A percentile compares a stretch with the other conserved stretches of the same genome.
Evolutionary conservation across 2,797 vertebrate species (phyloP).

Genomic region (Sternotherus odoratus): DNA sequence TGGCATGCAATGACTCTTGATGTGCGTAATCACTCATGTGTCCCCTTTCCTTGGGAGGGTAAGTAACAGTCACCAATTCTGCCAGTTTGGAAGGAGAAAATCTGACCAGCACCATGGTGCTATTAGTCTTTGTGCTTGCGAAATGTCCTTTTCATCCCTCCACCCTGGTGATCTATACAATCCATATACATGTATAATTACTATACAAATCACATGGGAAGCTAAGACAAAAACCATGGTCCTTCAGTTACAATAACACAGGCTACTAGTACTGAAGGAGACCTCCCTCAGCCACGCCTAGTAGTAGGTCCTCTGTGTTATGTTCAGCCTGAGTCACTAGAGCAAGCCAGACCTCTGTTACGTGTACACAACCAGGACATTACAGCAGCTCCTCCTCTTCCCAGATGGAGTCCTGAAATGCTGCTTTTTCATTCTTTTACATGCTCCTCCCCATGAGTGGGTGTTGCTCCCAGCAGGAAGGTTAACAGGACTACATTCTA

Average conservation of each 20-base stretch:
- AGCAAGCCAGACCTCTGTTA: neutral
- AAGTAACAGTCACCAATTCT: neutral
- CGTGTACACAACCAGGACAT: neutral
- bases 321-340: neutral
- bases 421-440: neutral
- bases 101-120: neutral
- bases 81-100: neutral
- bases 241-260: neutral
- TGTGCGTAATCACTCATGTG: rapidly evolving
- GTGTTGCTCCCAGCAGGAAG: neutral
- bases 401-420: neutral
- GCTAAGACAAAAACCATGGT: rapidly evolving
- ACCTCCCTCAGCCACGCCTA: neutral
- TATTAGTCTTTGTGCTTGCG: neutral
- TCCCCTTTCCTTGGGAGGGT: neutral
- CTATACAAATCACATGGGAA: rapidly evolving
- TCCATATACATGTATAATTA: rapidly evolving
- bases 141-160: rapidly evolving
- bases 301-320: neutral
- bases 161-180: rapidly evolving
- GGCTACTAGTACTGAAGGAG: neutral
- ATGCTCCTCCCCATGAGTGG: neutral
- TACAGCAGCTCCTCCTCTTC: neutral
- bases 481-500: neutral
- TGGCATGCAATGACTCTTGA: rapidly evolving